phyloP scores from a whole-genome alignment of 2,888 invertebrate species.

The Drosophila recens region DNA sequence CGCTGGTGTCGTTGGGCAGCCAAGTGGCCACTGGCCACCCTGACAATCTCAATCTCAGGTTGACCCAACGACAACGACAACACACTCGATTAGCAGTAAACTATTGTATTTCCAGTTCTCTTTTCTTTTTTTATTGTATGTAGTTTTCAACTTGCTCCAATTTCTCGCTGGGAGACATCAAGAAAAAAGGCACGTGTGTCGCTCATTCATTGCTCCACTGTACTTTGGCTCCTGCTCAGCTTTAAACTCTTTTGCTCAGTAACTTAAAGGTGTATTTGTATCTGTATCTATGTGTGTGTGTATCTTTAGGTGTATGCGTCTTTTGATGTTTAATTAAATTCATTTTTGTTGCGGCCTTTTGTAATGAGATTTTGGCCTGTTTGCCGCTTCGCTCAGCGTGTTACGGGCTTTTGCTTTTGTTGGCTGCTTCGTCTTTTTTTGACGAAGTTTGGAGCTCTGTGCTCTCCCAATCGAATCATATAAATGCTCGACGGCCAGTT shows the following conservation, averaged over 20 bases:
- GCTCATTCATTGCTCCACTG: constrained; percentile 12
- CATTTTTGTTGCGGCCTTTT: constrained; percentile 77
- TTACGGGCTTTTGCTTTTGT: constrained; percentile 43
- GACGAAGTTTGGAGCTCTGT: constrained; percentile 12
- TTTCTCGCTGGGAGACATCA: constrained; percentile 65
- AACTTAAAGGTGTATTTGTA: constrained; percentile 16
- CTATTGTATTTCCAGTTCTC: constrained; percentile 51
- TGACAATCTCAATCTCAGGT: constrained; percentile 14
- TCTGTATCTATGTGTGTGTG: constrained; percentile 6
- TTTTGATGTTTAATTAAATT: constrained; percentile 81
- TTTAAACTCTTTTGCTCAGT: constrained; percentile 34
- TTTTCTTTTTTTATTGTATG: constrained; percentile 1
- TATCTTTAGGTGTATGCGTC: constrained; percentile 42
- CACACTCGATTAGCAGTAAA: constrained; percentile 53
- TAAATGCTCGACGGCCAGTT: constrained; percentile 67
- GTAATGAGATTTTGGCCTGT: constrained; percentile 75
- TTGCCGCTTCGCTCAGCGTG: constrained; percentile 49
- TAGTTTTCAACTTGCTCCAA: constrained; percentile 52
- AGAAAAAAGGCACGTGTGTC: constrained; percentile 38
- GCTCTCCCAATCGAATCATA: constrained; percentile 70
- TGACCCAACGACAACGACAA: constrained; percentile 20
- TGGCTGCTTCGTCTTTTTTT: constrained; percentile 34
- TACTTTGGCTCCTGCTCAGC: constrained; percentile 33
- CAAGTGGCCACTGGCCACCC: constrained; percentile 29
- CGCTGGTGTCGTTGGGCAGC: constrained; percentile 54